These are phyloP conservation scores for Ennomos quercinarius DNA, from an alignment of 2,888 invertebrate species.

Conservation along the genomic window DNA sequence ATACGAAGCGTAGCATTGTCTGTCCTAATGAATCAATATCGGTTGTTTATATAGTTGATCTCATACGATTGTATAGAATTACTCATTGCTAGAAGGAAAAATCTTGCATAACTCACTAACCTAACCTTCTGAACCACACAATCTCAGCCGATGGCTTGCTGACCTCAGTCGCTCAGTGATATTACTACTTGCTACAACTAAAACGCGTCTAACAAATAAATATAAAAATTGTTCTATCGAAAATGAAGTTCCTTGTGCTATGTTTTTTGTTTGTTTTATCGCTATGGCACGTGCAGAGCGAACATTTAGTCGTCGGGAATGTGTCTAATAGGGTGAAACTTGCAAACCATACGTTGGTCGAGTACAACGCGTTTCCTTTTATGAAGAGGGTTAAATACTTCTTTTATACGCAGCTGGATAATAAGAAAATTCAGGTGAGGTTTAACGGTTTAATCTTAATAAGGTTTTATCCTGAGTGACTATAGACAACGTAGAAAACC, in stretches of 20 bases:
- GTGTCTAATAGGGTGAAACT: slow-evolving; percentile 37
- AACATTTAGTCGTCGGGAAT: slow-evolving; percentile 41
- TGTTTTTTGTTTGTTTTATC: neutral
- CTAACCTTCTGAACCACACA: slow-evolving; percentile 6
- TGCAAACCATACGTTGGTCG: slow-evolving; percentile 46
- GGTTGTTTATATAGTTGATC: too few relatives aligned
- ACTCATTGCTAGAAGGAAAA: slow-evolving; percentile 4
- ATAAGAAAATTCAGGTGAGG: slow-evolving; percentile 58
- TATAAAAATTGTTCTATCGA: neutral
- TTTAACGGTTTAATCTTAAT: slow-evolving; percentile 1
- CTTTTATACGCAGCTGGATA: slow-evolving; percentile 56
- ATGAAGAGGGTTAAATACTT: slow-evolving; percentile 69
- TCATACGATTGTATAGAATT: neutral
- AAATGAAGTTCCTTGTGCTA: slow-evolving; percentile 26
- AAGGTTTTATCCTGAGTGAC: too few relatives aligned
- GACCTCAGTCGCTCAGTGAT: slow-evolving; percentile 8
- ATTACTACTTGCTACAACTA: neutral
- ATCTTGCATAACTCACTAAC: neutral
- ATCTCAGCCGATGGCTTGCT: slow-evolving; percentile 3
- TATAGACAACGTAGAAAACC: too few relatives aligned
- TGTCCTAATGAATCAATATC: too few relatives aligned
- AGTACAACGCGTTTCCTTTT: slow-evolving; percentile 68
- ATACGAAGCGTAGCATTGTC: too few relatives aligned
- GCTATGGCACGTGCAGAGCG: slow-evolving; percentile 24
- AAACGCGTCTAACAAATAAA: neutral